phyloP scores from a whole-genome alignment of 1,140 invertebrate species.

The Scaptodrosophila lebanonensis region DNA sequence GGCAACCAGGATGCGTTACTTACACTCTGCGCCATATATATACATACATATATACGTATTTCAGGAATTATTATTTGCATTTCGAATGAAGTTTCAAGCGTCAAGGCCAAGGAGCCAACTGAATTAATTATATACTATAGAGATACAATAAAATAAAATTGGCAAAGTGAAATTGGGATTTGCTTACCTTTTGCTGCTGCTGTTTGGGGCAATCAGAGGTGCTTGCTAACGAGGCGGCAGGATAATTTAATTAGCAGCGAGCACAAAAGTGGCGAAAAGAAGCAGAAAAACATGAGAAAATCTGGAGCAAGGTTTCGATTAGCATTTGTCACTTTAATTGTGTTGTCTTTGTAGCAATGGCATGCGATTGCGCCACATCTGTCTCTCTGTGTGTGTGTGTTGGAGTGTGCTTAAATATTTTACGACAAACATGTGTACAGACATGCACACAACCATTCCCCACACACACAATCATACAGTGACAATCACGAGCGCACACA shows the following conservation, averaged over 20 bases:
- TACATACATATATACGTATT: background rate
- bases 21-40: constrained; percentile 1
- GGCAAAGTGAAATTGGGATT: too few species aligned
- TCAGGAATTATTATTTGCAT: constrained; percentile 29
- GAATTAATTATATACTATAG: background rate
- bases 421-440: background rate
- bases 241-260: constrained; percentile 38
- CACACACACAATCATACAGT: background rate
- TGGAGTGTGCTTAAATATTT: background rate
- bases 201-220: background rate
- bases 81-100: too few species aligned
- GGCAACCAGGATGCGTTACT: background rate
- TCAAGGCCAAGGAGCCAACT: too few species aligned
- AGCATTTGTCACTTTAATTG: constrained; percentile 24
- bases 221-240: background rate
- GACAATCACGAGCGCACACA: background rate
- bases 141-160: background rate
- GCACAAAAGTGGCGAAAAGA: constrained; percentile 23
- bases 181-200: too few species aligned
- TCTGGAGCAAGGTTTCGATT: constrained; percentile 8
- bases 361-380: too few species aligned
- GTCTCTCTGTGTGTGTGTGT: too few species aligned
- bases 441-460: background rate
- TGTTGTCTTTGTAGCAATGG: background rate
- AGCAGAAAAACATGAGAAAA: constrained; percentile 18